These are phyloP conservation scores for Yponomeuta sedellus DNA, from an alignment of 2,888 invertebrate genomes.

Conservation along the genomic window DNA sequence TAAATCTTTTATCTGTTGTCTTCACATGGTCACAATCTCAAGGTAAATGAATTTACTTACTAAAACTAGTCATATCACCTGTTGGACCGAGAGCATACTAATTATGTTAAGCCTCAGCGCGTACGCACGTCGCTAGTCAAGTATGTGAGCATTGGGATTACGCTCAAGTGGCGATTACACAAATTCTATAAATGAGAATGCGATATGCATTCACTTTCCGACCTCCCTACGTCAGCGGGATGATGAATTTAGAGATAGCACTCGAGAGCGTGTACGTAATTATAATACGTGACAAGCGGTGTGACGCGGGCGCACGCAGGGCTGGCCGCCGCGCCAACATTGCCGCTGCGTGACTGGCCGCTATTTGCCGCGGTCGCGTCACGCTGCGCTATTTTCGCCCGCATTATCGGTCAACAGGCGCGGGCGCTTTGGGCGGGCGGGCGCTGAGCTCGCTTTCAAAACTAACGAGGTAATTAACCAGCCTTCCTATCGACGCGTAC, in stretches of 20 bases:
- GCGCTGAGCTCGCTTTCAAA: constrained; percentile 10
- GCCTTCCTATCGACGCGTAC: neutral
- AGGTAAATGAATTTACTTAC: neutral
- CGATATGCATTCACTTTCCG: constrained; percentile 50
- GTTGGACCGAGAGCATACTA: neutral
- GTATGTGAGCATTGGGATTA: constrained; percentile 28
- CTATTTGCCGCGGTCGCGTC: constrained; percentile 46
- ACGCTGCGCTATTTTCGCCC: constrained; percentile 37
- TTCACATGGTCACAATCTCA: too few species aligned
- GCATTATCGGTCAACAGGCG: constrained; percentile 44
- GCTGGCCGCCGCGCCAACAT: constrained; percentile 27
- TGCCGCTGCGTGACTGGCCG: constrained; percentile 38
- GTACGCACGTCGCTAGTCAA: constrained; percentile 3
- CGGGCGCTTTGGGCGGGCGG: constrained; percentile 20
- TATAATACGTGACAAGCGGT: constrained; percentile 7
- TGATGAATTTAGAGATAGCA: constrained; percentile 55
- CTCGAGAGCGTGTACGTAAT: constrained; percentile 44
- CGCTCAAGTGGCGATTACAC: constrained; percentile 50
- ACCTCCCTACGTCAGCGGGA: constrained; percentile 52
- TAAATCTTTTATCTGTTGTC: too few species aligned
- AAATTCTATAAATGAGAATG: constrained; percentile 49
- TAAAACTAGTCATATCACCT: neutral
- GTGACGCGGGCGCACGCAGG: constrained; percentile 1
- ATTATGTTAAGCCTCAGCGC: neutral
- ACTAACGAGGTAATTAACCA: neutral